Evolutionary conservation across 1,140 invertebrate genomes (phyloP).

Genomic region (Plodia interpunctella): DNA sequence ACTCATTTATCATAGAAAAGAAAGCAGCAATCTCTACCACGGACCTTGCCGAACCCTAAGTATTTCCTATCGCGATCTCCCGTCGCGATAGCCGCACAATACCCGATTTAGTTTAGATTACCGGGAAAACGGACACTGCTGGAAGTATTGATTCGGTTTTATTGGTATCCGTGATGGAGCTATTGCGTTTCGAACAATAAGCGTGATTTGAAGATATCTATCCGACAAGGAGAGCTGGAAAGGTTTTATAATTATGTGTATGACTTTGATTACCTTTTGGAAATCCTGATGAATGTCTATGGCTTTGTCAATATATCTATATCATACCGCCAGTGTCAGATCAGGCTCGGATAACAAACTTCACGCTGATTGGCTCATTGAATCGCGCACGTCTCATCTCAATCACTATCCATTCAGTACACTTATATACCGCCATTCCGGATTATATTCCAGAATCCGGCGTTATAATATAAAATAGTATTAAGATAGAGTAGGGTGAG

Average conservation of each 20-base stretch:
- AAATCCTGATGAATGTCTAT: too few relatives aligned
- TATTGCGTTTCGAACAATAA: neutral
- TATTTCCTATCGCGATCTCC: neutral
- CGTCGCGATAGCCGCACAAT: neutral
- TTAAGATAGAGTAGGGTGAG: too few relatives aligned
- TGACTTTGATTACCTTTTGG: too few relatives aligned
- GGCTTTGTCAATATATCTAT: too few relatives aligned
- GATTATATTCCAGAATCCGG: neutral
- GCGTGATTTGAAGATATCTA: neutral
- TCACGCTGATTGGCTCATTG: neutral
- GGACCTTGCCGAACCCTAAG: neutral
- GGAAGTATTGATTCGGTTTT: neutral
- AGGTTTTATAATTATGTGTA: too few relatives aligned
- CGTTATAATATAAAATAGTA: too few relatives aligned
- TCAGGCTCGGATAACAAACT: neutral
- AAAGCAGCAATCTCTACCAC: neutral
- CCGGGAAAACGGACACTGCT: neutral
- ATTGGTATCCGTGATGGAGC: neutral
- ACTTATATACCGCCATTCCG: neutral
- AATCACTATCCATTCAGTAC: conserved; percentile 1
- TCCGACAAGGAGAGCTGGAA: too few relatives aligned
- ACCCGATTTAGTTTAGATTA: conserved; percentile 2
- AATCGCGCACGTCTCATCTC: conserved; percentile 1
- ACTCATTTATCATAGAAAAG: neutral
- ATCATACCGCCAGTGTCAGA: too few relatives aligned